These are phyloP conservation scores for Onchidella celtica DNA, from an alignment of 2,888 invertebrate species.

Conservation along the genomic window DNA sequence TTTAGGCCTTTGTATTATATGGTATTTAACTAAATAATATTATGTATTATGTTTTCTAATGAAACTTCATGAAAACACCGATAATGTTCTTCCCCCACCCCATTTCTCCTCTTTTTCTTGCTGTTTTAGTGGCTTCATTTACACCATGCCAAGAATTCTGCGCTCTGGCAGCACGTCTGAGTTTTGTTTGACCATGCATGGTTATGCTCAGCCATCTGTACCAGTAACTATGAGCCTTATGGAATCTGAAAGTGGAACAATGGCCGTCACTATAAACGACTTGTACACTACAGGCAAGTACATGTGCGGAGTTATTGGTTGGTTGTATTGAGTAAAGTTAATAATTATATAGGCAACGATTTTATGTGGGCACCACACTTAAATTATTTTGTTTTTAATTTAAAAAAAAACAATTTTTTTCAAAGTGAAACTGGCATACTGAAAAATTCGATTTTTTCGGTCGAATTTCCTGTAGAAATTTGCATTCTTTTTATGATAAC, in stretches of 20 bases:
- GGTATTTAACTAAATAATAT: no score
- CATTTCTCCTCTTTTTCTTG: neutral
- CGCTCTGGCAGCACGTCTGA: constrained; percentile 57
- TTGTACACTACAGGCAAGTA: constrained; percentile 42
- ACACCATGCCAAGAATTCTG: constrained; percentile 63
- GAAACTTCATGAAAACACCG: neutral
- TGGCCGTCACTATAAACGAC: neutral
- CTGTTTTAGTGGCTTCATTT: constrained; percentile 61
- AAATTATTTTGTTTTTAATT: neutral
- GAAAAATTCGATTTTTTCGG: no score
- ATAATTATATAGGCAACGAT: neutral
- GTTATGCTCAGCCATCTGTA: constrained; percentile 12
- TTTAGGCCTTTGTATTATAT: no score
- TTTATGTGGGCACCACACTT: neutral
- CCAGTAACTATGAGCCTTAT: constrained; percentile 41
- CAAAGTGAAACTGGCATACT: neutral
- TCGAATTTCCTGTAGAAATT: no score
- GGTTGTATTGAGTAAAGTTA: no score
- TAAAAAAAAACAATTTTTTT: neutral
- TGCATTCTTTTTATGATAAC: no score
- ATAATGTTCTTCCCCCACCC: neutral
- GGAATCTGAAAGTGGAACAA: constrained; percentile 13
- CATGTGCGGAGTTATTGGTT: neutral
- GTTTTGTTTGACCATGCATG: constrained; percentile 62
- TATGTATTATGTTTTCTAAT: no score